Evolutionary conservation across 2,888 invertebrate species (phyloP).

Genomic region (Mayetiola destructor): DNA sequence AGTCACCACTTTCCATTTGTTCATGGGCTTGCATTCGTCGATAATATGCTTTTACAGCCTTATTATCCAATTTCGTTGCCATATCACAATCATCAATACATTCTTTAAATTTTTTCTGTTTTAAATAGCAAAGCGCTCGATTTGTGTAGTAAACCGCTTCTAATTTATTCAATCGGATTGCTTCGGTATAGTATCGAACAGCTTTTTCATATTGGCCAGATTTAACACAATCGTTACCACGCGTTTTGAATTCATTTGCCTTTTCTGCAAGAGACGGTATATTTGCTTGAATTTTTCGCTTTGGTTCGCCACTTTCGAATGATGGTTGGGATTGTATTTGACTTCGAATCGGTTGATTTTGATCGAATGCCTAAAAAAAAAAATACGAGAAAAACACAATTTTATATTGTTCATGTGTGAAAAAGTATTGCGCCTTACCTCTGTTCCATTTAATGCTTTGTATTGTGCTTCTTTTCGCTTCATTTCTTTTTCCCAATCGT

Average conservation of each 20-base stretch:
- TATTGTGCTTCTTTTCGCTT: conserved; percentile 22
- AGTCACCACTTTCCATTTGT: conserved; percentile 45
- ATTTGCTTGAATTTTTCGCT: background rate
- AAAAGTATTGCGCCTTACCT: conserved; percentile 15
- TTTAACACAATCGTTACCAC: conserved; percentile 73
- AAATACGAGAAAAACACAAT: background rate
- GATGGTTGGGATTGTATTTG: background rate
- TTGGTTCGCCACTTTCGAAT: background rate
- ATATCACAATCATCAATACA: conserved; percentile 56
- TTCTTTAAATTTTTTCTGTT: conserved; percentile 36
- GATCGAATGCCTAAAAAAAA: background rate
- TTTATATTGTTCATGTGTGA: too few species aligned
- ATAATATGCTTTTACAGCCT: conserved; percentile 72
- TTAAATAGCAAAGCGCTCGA: conserved; percentile 73
- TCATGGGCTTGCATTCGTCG: conserved; percentile 65
- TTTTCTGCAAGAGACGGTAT: background rate
- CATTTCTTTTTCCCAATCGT: conserved; percentile 32
- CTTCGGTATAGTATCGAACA: conserved; percentile 70
- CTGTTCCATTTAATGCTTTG: conserved; percentile 17
- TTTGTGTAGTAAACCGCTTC: conserved; percentile 76
- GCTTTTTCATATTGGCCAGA: conserved; percentile 71
- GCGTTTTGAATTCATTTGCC: conserved; percentile 26
- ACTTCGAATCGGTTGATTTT: background rate
- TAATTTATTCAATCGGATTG: conserved; percentile 65
- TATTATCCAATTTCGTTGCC: conserved; percentile 61